A percentile compares a stretch with the other conserved stretches of the same genome.
Evolutionary conservation across 2,888 invertebrate species (phyloP).

Genomic region (Mystacides longicornis): DNA sequence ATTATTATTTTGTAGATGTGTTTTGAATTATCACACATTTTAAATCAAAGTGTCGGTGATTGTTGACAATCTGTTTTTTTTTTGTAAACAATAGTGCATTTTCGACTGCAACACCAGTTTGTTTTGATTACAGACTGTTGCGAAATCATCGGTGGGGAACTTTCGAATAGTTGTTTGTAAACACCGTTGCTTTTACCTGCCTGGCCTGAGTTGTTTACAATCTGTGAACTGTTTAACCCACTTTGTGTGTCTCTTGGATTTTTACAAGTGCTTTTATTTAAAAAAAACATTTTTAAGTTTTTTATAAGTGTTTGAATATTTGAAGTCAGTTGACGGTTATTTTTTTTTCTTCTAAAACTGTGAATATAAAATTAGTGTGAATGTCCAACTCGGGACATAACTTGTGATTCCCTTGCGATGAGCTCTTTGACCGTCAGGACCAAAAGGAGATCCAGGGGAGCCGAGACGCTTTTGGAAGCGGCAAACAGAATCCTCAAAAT

Average conservation of each 20-base stretch:
- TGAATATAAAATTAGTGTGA: slow-evolving; percentile 11
- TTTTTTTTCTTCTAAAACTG: slow-evolving; percentile 1
- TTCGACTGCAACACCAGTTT: slow-evolving; percentile 10
- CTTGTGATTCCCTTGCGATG: slow-evolving; percentile 36
- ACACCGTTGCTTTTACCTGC: slow-evolving; percentile 24
- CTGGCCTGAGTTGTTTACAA: slow-evolving; percentile 16
- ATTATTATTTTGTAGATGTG: neutral
- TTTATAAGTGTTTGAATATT: no score
- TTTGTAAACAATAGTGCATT: neutral
- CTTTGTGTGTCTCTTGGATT: slow-evolving; percentile 16
- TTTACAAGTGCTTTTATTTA: slow-evolving; percentile 7
- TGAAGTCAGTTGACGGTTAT: no score
- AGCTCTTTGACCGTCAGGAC: slow-evolving; percentile 50
- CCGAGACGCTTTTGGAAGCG: slow-evolving; percentile 49
- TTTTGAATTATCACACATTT: neutral
- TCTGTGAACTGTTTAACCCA: slow-evolving; percentile 13
- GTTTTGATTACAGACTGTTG: slow-evolving; percentile 21
- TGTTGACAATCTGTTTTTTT: neutral
- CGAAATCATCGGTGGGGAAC: slow-evolving; percentile 19
- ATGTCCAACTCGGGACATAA: slow-evolving; percentile 20
- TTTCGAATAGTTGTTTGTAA: slow-evolving; percentile 22
- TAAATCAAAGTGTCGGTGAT: neutral
- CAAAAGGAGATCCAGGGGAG: slow-evolving; percentile 50
- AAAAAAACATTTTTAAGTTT: no score
- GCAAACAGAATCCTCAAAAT: slow-evolving; percentile 49